Percentiles rank a stretch among this genome's conserved stretches.
phyloP scores from a whole-genome alignment of 2,113 vertebrate species.

The rabbit (Oryctolagus cuniculus) region DNA sequence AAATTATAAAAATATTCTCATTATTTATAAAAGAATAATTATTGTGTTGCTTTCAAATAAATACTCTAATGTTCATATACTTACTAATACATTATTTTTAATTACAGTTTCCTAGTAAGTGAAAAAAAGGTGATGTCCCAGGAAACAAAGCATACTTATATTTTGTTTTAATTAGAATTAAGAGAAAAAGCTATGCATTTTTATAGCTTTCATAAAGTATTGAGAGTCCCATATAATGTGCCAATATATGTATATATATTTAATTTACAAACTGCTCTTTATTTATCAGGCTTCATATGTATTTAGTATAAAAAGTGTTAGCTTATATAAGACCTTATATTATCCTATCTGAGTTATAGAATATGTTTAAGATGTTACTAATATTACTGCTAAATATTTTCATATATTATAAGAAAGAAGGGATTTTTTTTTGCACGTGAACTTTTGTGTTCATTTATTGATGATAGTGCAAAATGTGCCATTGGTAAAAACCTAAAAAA shows the following conservation, averaged over 20 bases:
- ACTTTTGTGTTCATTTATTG: neutral
- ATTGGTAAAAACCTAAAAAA: neutral
- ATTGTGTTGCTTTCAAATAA: conserved; percentile 45
- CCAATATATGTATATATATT: conserved; percentile 49
- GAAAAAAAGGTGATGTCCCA: neutral
- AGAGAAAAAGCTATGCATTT: neutral
- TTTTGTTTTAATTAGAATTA: conserved; percentile 61
- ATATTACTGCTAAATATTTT: conserved; percentile 39
- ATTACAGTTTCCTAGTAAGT: conserved; percentile 39
- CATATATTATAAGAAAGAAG: neutral
- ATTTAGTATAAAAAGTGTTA: neutral
- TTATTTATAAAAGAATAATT: conserved; percentile 10
- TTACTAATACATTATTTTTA: neutral
- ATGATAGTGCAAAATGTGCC: neutral
- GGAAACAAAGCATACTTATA: neutral
- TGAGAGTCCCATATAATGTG: conserved; percentile 42
- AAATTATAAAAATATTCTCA: conserved; percentile 23
- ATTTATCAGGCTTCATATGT: neutral
- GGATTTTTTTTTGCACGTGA: neutral
- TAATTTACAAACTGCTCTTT: neutral
- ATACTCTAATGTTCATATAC: neutral
- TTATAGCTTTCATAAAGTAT: conserved; percentile 46
- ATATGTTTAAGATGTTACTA: conserved; percentile 52
- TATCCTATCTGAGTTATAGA: conserved; percentile 25
- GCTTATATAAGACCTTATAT: neutral